Percentiles rank a stretch among this genome's conserved stretches.
Conservation (phyloP, 2,888 invertebrate genomes). For the Lagria hirta region DNA sequence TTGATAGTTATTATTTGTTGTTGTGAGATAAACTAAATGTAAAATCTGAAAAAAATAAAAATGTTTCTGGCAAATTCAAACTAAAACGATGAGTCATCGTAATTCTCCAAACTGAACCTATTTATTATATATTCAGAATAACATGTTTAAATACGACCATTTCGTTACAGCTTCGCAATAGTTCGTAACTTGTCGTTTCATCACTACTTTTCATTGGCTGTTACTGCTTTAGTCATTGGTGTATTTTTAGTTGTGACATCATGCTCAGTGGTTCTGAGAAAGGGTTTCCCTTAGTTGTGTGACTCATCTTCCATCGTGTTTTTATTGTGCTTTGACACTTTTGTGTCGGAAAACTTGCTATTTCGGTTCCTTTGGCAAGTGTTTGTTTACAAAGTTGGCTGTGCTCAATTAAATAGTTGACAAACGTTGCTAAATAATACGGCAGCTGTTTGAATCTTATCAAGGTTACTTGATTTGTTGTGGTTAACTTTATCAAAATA, state of each 20-base stretch:
- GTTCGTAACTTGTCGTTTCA: conserved; percentile 4
- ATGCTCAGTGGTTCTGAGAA: conserved; percentile 52
- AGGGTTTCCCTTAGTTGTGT: conserved; percentile 51
- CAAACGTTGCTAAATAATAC: conserved; percentile 3
- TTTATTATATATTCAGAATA: too few species aligned
- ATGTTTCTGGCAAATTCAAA: too few species aligned
- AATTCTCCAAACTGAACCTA: too few species aligned
- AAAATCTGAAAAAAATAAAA: too few species aligned
- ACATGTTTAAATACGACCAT: conserved; percentile 1
- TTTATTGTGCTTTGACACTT: conserved; percentile 36
- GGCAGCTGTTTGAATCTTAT: conserved; percentile 33
- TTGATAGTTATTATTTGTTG: too few species aligned
- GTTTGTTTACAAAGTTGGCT: conserved; percentile 28
- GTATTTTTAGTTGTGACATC: conserved; percentile 54
- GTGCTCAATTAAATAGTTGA: conserved; percentile 17
- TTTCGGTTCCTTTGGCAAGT: too few species aligned
- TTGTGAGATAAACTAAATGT: too few species aligned
- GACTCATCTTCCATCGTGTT: conserved; percentile 46
- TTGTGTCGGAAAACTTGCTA: conserved; percentile 25
- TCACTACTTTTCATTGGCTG: conserved; percentile 5
- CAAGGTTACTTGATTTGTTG: conserved; percentile 42
- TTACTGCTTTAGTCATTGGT: conserved; percentile 36
- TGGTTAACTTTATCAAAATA: conserved; percentile 25
- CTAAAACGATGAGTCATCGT: too few species aligned
- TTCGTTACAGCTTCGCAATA: conserved; percentile 3